A percentile compares a stretch with the other conserved stretches of the same genome.
Evolutionary conservation across 2,797 vertebrate species (phyloP).

Genomic region (Sarcoramphus papa): DNA sequence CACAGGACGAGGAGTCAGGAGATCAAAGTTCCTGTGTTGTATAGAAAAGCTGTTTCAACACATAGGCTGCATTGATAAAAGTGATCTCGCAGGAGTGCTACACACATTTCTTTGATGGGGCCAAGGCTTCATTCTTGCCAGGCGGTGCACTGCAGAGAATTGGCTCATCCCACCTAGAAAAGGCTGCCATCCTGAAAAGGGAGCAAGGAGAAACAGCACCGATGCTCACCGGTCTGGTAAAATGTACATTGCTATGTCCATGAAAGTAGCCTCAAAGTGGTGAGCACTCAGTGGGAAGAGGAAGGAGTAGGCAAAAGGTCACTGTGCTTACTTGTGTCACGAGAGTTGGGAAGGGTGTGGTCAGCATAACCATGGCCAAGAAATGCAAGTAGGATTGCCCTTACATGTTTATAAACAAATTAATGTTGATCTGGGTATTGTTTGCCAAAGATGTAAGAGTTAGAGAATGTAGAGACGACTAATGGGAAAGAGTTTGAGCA

Average conservation of each 20-base stretch:
- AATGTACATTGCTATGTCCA: accelerated
- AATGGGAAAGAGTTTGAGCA: not conserved
- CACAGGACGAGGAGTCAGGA: constrained; percentile 5
- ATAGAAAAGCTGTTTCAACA: not conserved
- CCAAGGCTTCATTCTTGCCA: not conserved
- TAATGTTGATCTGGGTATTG: not conserved
- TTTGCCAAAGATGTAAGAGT: not conserved
- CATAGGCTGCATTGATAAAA: not conserved
- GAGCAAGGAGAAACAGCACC: not conserved
- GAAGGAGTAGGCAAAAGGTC: not conserved
- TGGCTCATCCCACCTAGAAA: not conserved
- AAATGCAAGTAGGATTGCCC: not conserved
- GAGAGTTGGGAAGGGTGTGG: not conserved
- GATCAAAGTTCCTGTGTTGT: not conserved
- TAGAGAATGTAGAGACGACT: not conserved
- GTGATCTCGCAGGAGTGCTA: not conserved
- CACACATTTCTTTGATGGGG: not conserved
- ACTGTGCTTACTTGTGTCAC: not conserved
- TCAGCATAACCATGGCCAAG: not conserved
- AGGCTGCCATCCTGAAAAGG: not conserved
- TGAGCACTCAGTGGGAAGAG: not conserved
- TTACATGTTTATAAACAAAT: not conserved
- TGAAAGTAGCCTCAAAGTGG: not conserved
- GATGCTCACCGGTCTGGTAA: accelerated
- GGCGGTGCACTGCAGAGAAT: not conserved